A percentile compares a stretch with the other conserved stretches of the same genome.
phyloP scores from a whole-genome alignment of 2,113 vertebrate species.

The Etheostoma spectabile region DNA sequence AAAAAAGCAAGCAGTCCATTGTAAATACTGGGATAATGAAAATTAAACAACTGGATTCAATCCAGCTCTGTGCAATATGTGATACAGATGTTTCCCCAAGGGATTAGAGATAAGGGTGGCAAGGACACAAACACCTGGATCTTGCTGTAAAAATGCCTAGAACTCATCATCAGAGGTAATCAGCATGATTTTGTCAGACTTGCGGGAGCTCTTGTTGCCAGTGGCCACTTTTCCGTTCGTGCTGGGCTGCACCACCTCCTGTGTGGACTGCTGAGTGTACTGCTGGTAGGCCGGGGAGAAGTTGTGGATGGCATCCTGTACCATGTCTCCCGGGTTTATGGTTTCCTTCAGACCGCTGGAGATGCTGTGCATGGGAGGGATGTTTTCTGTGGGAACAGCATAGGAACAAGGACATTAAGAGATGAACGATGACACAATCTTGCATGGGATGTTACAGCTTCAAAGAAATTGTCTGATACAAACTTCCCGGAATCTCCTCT shows the following conservation, averaged over 20 bases:
- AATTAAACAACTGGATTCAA: conserved; percentile 57
- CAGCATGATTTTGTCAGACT: conserved; percentile 92
- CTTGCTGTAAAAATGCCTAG: conserved; percentile 76
- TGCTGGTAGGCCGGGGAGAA: conserved; percentile 92
- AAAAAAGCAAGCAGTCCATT: conserved; percentile 39
- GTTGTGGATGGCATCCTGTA: conserved; percentile 95
- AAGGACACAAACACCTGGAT: conserved; percentile 52
- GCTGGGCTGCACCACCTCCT: conserved; percentile 85
- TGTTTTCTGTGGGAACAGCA: conserved; percentile 79
- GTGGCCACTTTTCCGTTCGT: conserved; percentile 77
- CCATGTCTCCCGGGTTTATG: conserved; percentile 93
- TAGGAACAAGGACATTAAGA: background rate
- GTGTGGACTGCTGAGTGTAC: conserved; percentile 93
- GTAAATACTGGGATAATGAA: conserved; percentile 58
- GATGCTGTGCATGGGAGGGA: conserved; percentile 94
- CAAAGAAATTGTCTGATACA: background rate
- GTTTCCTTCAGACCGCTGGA: conserved; percentile 95
- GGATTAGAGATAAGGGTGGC: conserved; percentile 29
- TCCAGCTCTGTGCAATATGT: conserved; percentile 39
- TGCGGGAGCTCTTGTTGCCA: conserved; percentile 76
- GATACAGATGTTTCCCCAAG: conserved; percentile 48
- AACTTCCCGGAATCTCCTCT: background rate
- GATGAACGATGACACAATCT: conserved; percentile 8
- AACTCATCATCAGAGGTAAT: conserved; percentile 92
- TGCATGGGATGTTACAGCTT: background rate